Evolutionary conservation across 1,140 invertebrate genomes (phyloP), one percentile per base, ranked within the genome.

Genomic region (Drosophila tani): DNA sequence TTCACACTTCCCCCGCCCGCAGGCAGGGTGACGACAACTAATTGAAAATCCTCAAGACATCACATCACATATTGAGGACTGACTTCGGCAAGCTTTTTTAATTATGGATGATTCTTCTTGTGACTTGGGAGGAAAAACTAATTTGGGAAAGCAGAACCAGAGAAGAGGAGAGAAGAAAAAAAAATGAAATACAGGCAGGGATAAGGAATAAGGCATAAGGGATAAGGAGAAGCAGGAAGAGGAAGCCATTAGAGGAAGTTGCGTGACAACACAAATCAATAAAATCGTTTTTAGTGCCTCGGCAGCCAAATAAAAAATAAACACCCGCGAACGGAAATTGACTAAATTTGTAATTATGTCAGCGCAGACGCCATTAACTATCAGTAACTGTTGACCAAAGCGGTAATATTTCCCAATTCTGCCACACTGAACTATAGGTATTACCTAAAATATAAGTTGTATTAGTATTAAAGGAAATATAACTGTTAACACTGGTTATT

Each of bases 331-430:
- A 73, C 70, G 75, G 76, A 91, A 82, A 91, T 82, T 91, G 75
- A 84, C 75, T 67, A 79, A 85, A 93, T 91, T 92, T 82, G 86
- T 92, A 93, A 91, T 87, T 93, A 93, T 92, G 82, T 84, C 80
- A 71, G 71, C 50, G 46, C 71, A 82, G 50, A 66, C 59, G 77
- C 77, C 85, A 87, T 88, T 88, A 87, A 63, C 60, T 49, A 49
- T 47, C 45, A 35, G 41, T 46, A 74, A 51, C 68, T 71, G 63
- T 21, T 51, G 41, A 29, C 17, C 41, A 32, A 46, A 21, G 19
- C 29, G n/a, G 15, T 12, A 11, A 19, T 11, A 27, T 17, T 65
- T 32, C 5, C 2, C 9, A 17, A 21, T 65, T 65, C 62, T 8
- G 38, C 24, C 64, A 49, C 19, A 49, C 19, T 50, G 35, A 21